phyloP scores from a whole-genome alignment of 2,113 vertebrate species.

The Phasianus colchicus region DNA sequence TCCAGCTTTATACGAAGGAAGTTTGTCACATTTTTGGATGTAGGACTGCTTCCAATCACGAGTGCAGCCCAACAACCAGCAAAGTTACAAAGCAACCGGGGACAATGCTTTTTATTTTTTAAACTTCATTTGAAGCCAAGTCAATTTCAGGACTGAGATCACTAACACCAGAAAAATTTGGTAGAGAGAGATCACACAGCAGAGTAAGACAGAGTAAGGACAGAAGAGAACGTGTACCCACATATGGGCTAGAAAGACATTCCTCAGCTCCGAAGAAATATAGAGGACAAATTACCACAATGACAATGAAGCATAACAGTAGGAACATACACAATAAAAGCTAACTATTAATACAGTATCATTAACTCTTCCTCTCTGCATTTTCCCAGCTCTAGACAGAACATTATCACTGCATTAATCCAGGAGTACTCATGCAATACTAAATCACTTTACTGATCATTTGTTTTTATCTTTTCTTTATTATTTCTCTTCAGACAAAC shows the following conservation, averaged over 20 bases:
- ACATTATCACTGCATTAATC: constrained; percentile 55
- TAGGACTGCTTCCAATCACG: not conserved
- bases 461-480: constrained; percentile 39
- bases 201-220: not conserved
- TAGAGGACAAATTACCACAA: not conserved
- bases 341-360: constrained; percentile 60
- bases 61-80: not conserved
- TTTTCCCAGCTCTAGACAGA: constrained; percentile 16
- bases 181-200: not conserved
- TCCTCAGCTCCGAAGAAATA: constrained; percentile 14
- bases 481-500: constrained; percentile 26
- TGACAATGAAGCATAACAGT: constrained; percentile 37
- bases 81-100: not conserved
- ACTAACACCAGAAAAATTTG: not conserved
- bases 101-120: not conserved
- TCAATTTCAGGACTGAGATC: not conserved
- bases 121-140: not conserved
- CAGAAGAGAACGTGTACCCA: not conserved
- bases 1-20: constrained; percentile 45
- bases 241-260: not conserved
- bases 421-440: constrained; percentile 39
- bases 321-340: constrained; percentile 31
- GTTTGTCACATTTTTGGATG: not conserved
- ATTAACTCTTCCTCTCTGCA: constrained; percentile 39
- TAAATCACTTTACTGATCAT: constrained; percentile 48